Evolutionary conservation across 2,113 vertebrate genomes (phyloP).

Genomic region (Ifrita kowaldi): DNA sequence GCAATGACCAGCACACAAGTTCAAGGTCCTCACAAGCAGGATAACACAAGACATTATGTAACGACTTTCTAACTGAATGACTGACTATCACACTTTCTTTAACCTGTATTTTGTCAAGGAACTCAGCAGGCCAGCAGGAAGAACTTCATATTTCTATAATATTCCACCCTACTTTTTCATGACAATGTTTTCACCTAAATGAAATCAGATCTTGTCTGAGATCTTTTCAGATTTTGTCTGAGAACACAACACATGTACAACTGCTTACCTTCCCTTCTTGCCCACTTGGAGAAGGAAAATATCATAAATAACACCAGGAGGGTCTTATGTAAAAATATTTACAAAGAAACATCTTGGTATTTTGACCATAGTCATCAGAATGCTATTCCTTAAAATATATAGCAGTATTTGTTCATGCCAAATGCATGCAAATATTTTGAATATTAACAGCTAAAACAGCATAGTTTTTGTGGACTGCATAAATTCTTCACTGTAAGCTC

Average conservation of each 20-base stretch:
- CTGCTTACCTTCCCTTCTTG: not conserved
- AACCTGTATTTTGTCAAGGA: not conserved
- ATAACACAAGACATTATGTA: not conserved
- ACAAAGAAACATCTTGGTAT: not conserved
- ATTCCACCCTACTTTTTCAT: not conserved
- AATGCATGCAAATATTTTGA: not conserved
- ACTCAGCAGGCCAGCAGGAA: not conserved
- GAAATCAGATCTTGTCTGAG: not conserved
- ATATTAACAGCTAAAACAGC: not conserved
- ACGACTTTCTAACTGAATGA: not conserved
- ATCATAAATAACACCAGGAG: fast-evolving
- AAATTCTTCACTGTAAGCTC: not conserved
- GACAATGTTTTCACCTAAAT: not conserved
- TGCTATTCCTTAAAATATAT: not conserved
- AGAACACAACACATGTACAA: not conserved
- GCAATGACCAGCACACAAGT: not conserved
- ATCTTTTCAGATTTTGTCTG: not conserved
- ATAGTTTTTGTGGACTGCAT: not conserved
- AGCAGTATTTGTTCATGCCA: not conserved
- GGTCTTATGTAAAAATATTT: not conserved
- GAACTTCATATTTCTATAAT: not conserved
- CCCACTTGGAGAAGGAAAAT: not conserved
- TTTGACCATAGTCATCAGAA: not conserved
- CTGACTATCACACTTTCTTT: not conserved
- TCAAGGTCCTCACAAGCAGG: not conserved